phyloP scores from a whole-genome alignment of 2,888 invertebrate species.

The Hedychridium roseum region DNA sequence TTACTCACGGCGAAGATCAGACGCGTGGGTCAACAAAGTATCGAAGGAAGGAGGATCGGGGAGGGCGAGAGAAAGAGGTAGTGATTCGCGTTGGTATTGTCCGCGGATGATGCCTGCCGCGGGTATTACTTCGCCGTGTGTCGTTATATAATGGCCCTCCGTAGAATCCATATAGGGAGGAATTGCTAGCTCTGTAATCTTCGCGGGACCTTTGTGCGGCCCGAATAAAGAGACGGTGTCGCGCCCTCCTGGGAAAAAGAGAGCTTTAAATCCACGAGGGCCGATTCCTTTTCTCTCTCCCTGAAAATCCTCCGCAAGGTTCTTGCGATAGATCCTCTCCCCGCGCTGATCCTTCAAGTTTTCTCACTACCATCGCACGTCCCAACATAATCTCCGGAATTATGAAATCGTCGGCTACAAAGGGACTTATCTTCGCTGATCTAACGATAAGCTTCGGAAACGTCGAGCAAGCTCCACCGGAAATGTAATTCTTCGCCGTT shows the following conservation, averaged over 20 bases:
- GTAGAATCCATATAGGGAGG: conserved; percentile 53
- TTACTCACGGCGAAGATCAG: too few relatives aligned
- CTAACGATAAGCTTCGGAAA: conserved; percentile 6
- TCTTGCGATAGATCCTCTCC: too few relatives aligned
- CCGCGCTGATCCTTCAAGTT: conserved; percentile 9
- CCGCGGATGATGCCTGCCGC: conserved; percentile 51
- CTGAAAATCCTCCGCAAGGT: conserved; percentile 18
- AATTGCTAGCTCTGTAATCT: conserved; percentile 59
- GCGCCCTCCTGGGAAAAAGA: conserved; percentile 29
- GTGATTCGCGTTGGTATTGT: conserved; percentile 47
- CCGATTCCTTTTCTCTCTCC: conserved; percentile 27
- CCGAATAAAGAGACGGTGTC: conserved; percentile 55
- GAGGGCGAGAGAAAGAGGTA: conserved; percentile 7
- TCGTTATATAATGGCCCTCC: conserved; percentile 49
- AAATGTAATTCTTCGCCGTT: background rate
- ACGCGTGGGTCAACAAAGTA: conserved; percentile 8
- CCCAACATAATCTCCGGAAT: background rate
- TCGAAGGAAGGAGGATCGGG: background rate
- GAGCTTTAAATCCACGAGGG: conserved; percentile 38
- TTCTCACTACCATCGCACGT: conserved; percentile 1
- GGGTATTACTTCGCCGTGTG: conserved; percentile 48
- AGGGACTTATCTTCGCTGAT: too few relatives aligned
- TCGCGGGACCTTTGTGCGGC: conserved; percentile 56
- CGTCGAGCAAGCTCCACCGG: background rate
- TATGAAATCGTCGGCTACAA: background rate